phyloP scores from a whole-genome alignment of 2,113 vertebrate genomes.

The Macrotis lagotis region DNA sequence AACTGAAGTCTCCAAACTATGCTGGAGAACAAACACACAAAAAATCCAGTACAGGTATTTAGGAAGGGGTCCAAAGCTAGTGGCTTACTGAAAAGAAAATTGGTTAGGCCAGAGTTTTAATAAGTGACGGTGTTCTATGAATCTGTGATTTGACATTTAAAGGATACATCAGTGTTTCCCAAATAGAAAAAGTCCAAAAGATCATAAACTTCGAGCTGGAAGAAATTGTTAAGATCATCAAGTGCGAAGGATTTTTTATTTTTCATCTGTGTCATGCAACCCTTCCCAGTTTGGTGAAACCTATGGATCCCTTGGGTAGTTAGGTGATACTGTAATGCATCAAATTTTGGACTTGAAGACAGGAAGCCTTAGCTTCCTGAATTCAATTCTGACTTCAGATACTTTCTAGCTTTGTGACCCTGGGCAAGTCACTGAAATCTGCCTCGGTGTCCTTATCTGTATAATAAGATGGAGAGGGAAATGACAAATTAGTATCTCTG shows the following conservation, averaged over 20 bases:
- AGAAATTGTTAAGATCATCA: background rate
- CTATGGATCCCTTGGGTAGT: background rate
- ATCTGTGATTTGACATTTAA: constrained; percentile 59
- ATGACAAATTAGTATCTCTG: background rate
- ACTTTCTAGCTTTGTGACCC: background rate
- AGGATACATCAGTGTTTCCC: constrained; percentile 46
- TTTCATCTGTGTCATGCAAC: background rate
- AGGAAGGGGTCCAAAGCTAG: constrained; percentile 50
- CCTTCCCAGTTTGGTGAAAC: background rate
- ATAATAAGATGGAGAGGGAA: background rate
- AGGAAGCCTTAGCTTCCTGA: background rate
- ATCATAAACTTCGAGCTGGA: background rate
- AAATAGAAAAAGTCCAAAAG: constrained; percentile 40
- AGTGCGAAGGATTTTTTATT: background rate
- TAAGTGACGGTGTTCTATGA: constrained; percentile 42
- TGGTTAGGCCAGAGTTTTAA: constrained; percentile 50
- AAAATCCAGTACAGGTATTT: constrained; percentile 13
- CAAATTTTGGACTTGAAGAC: background rate
- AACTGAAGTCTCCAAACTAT: constrained; percentile 50
- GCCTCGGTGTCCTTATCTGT: background rate
- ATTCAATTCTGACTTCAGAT: background rate
- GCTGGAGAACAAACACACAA: constrained; percentile 50
- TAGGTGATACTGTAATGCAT: too few relatives aligned
- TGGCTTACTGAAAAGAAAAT: constrained; percentile 54
- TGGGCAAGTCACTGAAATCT: background rate